Evolutionary conservation across 2,888 invertebrate genomes (phyloP).

Genomic region (Athalia rosae): DNA sequence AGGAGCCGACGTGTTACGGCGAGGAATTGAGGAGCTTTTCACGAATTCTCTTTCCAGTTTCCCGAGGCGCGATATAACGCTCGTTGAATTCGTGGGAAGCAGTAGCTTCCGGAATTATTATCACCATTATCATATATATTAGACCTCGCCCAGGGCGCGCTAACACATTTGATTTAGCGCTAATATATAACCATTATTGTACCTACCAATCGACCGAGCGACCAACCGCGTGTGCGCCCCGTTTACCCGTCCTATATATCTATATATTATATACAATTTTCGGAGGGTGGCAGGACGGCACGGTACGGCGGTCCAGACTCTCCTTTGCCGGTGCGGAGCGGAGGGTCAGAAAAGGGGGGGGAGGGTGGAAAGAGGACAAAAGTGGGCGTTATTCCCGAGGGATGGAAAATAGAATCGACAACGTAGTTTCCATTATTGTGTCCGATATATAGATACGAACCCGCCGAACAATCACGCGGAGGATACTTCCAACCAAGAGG

Average conservation of each 20-base stretch:
- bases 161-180: conserved; percentile 72
- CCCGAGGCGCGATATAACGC: conserved; percentile 46
- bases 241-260: not conserved
- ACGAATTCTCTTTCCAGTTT: conserved; percentile 14
- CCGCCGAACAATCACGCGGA: conserved; percentile 39
- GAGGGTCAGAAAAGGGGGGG: conserved; percentile 49
- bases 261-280: not conserved
- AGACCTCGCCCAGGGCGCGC: conserved; percentile 59
- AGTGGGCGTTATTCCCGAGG: conserved; percentile 61
- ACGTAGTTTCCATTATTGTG: conserved; percentile 72
- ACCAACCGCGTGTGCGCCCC: conserved; percentile 45
- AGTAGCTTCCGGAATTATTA: conserved; percentile 69
- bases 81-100: conserved; percentile 57
- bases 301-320: conserved; percentile 48
- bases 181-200: conserved; percentile 73
- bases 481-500: no score
- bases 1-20: not conserved
- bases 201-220: conserved; percentile 57
- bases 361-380: no score
- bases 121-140: conserved; percentile 72
- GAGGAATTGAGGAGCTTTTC: not conserved
- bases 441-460: conserved; percentile 64
- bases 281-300: conserved; percentile 14
- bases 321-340: conserved; percentile 48
- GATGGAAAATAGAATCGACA: conserved; percentile 73